Evolutionary conservation across 2,888 invertebrate species (phyloP), one percentile per base, ranked within the genome.

Genomic region (Meandrusa payeni): DNA sequence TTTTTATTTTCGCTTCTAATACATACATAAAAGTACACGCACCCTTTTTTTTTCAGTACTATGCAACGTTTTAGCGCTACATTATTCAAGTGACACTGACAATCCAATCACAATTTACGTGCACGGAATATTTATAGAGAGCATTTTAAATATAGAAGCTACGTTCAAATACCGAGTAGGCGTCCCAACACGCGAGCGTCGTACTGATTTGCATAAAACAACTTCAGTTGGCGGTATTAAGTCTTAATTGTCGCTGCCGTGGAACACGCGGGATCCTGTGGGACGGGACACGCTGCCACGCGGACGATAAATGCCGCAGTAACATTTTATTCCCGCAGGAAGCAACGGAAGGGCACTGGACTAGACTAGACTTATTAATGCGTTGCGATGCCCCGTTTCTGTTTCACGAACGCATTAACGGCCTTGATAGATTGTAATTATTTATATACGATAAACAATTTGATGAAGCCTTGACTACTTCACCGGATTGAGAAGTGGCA

Each of bases 161-260:
- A 57, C 50, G 53, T 55, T 53, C 56, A 49, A 51, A 56, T 51
- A 47, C 52, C 57, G 64, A 68, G 82, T 85, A 80, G 85, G 86
- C 82, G 86, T 76, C 59, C 48, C 53, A 67, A 86, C 85, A 86
- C 83, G 86, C 85, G 67, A 85, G 61, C 61, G 65, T 54, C 60
- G 64, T 50, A 53, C 65, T 66, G 65, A 86, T 87, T 87, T 83
- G 83, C 87, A 87, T 87, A 86, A 76, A 80, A 87, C 87, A 87
- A 82, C 83, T 73, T 71, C 75, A 74, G 69, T 69, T 69, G 74
- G 69, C 63, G 63, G 80, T 82, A 82, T 87, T 86, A 83, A 82
- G 83, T 78, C 85, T 87, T 87, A 86, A 87, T 87, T 87, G 86
- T 86, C 71, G 71, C 61, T 66, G 69, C 73, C 68, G 70, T 68